Base-by-base conservation (phyloP, 2,888 invertebrate species). In the Cyrtodaria siliqua region DNA sequence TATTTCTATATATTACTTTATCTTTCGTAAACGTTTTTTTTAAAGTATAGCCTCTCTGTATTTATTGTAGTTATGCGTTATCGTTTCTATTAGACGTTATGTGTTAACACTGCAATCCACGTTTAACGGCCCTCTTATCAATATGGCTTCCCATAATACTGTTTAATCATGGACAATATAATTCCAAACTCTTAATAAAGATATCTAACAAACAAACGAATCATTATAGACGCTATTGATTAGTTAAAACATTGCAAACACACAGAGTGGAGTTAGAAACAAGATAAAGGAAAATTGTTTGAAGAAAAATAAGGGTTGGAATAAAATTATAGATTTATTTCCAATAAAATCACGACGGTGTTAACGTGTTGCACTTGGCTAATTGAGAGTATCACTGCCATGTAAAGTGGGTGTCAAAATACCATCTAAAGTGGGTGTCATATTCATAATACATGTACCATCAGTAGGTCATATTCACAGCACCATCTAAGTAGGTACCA, bases 161-260 rank as follows among this genome's bases (percentile, higher is more conserved):
- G 69, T 80, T 80, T 76, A 80, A 80, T 72, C 75, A 73, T 49
- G 69, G 53, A 80, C 75, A 68, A 75, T 73, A 80, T 76, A 71
- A 80, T 77, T 74, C 60, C 76, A 60, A 60, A 63, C 76, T 52
- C 76, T 77, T 80, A 73, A 80, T 80, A 80, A 76, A 80, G 80
- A 73, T 72, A 80, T 64, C 70, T 62, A 55, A 60, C 77, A 66
- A 69, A 77, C 73, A 74, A 77, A 69, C 77, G 80, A 77, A 73
- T 80, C 80, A 77, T 80, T 80, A 77, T 66, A 61, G 42, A 57
- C 69, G 23, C 62, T 77, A 80, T 80, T 76, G 80, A 80, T 80
- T 74, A 26, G 73, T 56, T 76, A 80, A 80, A 76, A 80, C 80
- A 76, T 60, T 69, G 80, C 62, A 70, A 80, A 80, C 77, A 80